Evolutionary conservation across 1,140 invertebrate species (phyloP).

Genomic region (Drosophila jambulina): DNA sequence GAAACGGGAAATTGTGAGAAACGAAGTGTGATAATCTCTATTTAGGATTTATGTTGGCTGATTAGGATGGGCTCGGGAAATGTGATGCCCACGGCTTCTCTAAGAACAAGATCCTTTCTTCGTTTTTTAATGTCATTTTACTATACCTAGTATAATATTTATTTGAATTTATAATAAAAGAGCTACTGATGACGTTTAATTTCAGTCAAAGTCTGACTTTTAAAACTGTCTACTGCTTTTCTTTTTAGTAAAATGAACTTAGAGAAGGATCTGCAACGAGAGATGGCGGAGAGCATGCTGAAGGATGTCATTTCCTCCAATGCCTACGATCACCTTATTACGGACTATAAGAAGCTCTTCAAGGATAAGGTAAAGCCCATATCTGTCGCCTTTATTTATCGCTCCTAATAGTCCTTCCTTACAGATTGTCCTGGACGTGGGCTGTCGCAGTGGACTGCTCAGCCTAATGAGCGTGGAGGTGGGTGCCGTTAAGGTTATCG

Average conservation of each 20-base stretch:
- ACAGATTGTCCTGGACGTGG: constrained; percentile 63
- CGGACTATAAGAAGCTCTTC: constrained; percentile 22
- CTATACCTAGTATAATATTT: background rate
- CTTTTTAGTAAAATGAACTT: constrained; percentile 13
- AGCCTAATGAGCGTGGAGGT: constrained; percentile 43
- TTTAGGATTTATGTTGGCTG: constrained; percentile 64
- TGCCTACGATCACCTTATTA: constrained; percentile 35
- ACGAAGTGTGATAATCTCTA: constrained; percentile 16
- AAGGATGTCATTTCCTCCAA: constrained; percentile 26
- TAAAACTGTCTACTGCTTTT: background rate
- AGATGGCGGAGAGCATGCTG: constrained; percentile 30
- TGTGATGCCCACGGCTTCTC: background rate
- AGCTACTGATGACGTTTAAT: too few species aligned
- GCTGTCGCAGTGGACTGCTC: constrained; percentile 61
- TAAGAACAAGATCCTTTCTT: too few species aligned
- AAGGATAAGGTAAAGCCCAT: constrained; percentile 40
- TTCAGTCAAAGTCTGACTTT: constrained; percentile 1
- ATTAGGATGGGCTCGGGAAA: constrained; percentile 21
- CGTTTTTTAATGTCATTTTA: background rate
- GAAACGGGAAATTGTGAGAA: constrained; percentile 21
- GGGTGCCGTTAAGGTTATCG: constrained; percentile 54
- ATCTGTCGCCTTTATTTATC: background rate
- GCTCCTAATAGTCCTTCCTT: background rate
- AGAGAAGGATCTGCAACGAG: background rate
- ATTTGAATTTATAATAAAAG: background rate